Percentiles rank a stretch among this genome's conserved stretches.
Conservation (phyloP, 2,797 vertebrate genomes). For the Odontamblyopus lacepedii region DNA sequence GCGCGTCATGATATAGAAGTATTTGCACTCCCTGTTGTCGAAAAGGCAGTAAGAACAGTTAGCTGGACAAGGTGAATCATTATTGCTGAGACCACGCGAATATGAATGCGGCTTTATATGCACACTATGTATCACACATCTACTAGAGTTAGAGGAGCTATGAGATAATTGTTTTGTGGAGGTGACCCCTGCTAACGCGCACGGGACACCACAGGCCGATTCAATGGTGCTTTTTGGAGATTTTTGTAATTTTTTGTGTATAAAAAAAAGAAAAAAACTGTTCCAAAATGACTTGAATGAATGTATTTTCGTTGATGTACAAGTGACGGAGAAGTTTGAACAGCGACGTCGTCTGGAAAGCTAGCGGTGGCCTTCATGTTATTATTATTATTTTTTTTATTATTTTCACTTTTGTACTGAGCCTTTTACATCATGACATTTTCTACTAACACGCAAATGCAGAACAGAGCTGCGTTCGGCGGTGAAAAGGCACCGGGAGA, state of each 20-base stretch:
- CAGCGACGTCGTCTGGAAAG: slow-evolving; percentile 63
- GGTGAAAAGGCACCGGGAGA: slow-evolving; percentile 72
- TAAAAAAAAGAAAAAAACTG: slow-evolving; percentile 73
- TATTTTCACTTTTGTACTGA: slow-evolving; percentile 68
- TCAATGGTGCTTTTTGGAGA: slow-evolving; percentile 85
- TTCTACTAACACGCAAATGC: slow-evolving; percentile 76
- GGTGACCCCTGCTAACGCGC: slow-evolving; percentile 65
- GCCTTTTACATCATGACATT: slow-evolving; percentile 78
- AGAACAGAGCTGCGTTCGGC: slow-evolving; percentile 67
- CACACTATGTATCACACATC: slow-evolving; percentile 69
- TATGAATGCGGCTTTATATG: slow-evolving; percentile 60
- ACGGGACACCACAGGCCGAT: slow-evolving; percentile 77
- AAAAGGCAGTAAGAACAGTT: slow-evolving; percentile 16
- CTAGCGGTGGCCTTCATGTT: slow-evolving; percentile 69
- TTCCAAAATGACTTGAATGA: slow-evolving; percentile 88
- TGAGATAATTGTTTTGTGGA: slow-evolving; percentile 76
- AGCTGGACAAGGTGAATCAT: slow-evolving; percentile 4
- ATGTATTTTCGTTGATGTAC: slow-evolving; percentile 83
- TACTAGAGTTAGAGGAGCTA: slow-evolving; percentile 71
- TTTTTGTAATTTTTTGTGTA: slow-evolving; percentile 84
- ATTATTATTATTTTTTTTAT: slow-evolving; percentile 28
- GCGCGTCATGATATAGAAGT: slow-evolving; percentile 19
- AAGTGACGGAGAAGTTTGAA: slow-evolving; percentile 72
- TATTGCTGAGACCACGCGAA: slow-evolving; percentile 60
- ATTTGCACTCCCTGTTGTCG: slow-evolving; percentile 36